Conservation (phyloP, 2,797 vertebrate species). For the Streptopelia turtur region DNA sequence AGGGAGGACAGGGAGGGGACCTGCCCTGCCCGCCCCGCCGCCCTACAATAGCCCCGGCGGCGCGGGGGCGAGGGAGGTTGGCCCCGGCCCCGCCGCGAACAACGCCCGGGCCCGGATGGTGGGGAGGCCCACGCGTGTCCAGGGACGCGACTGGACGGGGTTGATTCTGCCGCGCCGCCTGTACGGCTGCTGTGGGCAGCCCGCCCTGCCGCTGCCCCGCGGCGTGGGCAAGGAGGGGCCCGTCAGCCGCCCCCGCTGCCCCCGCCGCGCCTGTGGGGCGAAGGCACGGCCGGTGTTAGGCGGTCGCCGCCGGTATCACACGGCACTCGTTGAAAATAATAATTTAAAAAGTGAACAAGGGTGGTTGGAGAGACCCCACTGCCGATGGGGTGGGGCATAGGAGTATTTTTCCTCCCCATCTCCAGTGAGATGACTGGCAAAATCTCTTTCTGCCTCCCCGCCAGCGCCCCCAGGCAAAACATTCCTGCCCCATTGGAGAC, state of each 20-base stretch:
- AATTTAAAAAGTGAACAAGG: too few species aligned
- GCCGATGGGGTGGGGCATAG: background rate
- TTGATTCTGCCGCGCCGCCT: background rate
- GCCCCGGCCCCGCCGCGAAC: too few species aligned
- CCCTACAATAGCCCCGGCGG: background rate
- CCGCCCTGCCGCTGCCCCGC: background rate
- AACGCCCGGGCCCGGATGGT: background rate
- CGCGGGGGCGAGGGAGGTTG: background rate
- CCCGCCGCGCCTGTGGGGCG: background rate
- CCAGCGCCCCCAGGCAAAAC: background rate
- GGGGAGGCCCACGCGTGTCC: background rate
- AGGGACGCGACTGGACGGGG: background rate
- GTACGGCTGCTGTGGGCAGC: background rate
- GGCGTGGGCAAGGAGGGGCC: background rate
- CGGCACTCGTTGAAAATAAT: background rate
- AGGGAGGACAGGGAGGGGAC: background rate
- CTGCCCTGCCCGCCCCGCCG: background rate
- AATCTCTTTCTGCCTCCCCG: too few species aligned
- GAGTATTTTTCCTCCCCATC: background rate
- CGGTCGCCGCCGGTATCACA: rapidly evolving
- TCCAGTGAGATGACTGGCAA: background rate
- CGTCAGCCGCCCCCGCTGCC: background rate
- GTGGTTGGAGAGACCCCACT: background rate
- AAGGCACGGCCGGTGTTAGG: rapidly evolving
- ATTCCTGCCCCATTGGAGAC: rapidly evolving